phyloP scores from a whole-genome alignment of 2,113 vertebrate genomes.

The Macheiramphus alcinus region DNA sequence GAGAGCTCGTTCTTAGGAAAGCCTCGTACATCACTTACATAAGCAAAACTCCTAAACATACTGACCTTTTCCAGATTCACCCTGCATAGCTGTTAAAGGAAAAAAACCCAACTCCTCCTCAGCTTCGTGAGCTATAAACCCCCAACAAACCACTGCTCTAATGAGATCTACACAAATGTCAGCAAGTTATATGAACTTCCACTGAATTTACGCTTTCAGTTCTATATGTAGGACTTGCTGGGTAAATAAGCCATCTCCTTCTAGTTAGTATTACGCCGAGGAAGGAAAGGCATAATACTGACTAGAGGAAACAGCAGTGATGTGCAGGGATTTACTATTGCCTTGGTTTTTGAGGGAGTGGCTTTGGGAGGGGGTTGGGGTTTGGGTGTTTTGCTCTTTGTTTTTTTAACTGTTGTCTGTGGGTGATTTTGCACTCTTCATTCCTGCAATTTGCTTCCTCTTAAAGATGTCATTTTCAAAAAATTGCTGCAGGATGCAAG shows the following conservation, averaged over 20 bases:
- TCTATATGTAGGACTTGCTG: not conserved
- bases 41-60: not conserved
- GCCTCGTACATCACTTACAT: not conserved
- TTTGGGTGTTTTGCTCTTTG: not conserved
- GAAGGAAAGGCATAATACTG: not conserved
- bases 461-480: not conserved
- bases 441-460: not conserved
- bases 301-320: not conserved
- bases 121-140: not conserved
- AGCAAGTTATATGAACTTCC: not conserved
- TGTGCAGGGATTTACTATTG: not conserved
- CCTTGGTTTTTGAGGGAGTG: not conserved
- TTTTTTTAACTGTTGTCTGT: not conserved
- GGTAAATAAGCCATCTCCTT: not conserved
- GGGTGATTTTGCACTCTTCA: not conserved
- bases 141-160: not conserved
- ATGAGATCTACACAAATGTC: not conserved
- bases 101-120: not conserved
- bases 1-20: not conserved
- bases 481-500: not conserved
- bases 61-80: not conserved
- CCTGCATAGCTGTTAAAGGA: not conserved
- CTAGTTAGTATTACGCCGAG: not conserved
- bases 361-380: no score
- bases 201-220: not conserved